phyloP scores from a whole-genome alignment of 2,888 invertebrate species.

The Margaritifera margaritifera region DNA sequence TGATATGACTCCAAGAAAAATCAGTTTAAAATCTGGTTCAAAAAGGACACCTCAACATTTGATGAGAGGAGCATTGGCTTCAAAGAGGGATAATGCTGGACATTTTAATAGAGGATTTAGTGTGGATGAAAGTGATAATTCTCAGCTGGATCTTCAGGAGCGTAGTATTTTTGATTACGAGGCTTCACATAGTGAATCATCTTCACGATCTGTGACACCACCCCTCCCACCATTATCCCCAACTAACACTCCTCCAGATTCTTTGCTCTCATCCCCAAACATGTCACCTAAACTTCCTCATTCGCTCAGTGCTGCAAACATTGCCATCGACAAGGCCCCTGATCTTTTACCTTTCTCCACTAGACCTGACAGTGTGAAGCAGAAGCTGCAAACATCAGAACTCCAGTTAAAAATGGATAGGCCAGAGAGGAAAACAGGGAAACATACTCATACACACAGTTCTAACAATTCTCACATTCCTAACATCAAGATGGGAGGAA shows the following conservation, averaged over 20 bases:
- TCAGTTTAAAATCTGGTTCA: too few relatives aligned
- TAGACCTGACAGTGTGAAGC: constrained; percentile 7
- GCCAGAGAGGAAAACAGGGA: neutral
- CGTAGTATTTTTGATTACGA: constrained; percentile 57
- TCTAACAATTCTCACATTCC: too few relatives aligned
- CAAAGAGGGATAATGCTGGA: constrained; percentile 9
- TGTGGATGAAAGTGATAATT: constrained; percentile 28
- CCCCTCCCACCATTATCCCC: constrained; percentile 61
- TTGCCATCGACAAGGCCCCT: constrained; percentile 36
- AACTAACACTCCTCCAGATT: constrained; percentile 48
- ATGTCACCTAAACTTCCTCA: constrained; percentile 30
- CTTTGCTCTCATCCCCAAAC: constrained; percentile 32
- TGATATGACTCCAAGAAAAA: too few relatives aligned
- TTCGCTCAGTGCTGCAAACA: constrained; percentile 40
- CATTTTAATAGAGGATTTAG: constrained; percentile 18
- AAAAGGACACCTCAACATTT: neutral
- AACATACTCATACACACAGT: too few relatives aligned
- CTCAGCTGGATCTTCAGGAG: constrained; percentile 31
- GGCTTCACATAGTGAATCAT: constrained; percentile 41
- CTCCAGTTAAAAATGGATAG: constrained; percentile 28
- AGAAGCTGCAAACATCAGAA: constrained; percentile 26
- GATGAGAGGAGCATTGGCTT: neutral
- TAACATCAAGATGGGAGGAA: too few relatives aligned
- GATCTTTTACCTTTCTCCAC: constrained; percentile 29
- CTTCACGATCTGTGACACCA: constrained; percentile 57